These are phyloP conservation scores for Elephas maximus DNA, from an alignment of 2,113 vertebrate species.

Conservation along the genomic window DNA sequence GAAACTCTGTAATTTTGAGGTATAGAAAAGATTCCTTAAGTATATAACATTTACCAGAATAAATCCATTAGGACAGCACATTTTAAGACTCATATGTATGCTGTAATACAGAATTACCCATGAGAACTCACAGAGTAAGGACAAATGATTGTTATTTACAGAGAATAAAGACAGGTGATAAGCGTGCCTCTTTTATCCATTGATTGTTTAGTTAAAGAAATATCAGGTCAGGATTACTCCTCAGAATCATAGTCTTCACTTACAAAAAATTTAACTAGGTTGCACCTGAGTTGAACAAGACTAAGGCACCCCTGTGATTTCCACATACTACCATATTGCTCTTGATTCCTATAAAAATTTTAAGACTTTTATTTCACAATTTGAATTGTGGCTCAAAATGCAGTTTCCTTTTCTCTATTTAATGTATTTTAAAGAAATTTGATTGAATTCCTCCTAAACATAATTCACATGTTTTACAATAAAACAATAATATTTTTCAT, in stretches of 20 bases:
- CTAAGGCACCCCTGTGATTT: background rate
- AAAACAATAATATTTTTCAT: background rate
- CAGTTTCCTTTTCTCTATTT: background rate
- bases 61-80: slow-evolving; percentile 73
- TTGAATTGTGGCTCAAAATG: background rate
- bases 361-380: slow-evolving; percentile 14
- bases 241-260: background rate
- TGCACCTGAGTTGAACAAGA: background rate
- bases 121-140: slow-evolving; percentile 35
- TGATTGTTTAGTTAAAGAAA: background rate
- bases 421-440: background rate
- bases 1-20: slow-evolving; percentile 69
- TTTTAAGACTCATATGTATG: slow-evolving; percentile 61
- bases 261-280: background rate
- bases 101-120: slow-evolving; percentile 21
- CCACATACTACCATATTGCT: background rate
- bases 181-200: background rate
- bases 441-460: slow-evolving; percentile 2
- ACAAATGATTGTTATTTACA: background rate
- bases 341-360: background rate
- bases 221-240: background rate
- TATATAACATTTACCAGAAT: slow-evolving; percentile 72
- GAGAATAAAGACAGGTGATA: background rate
- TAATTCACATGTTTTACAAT: background rate
- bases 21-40: slow-evolving; percentile 72